Conservation (phyloP, 2,797 vertebrate species). For the Spinus pinus region DNA sequence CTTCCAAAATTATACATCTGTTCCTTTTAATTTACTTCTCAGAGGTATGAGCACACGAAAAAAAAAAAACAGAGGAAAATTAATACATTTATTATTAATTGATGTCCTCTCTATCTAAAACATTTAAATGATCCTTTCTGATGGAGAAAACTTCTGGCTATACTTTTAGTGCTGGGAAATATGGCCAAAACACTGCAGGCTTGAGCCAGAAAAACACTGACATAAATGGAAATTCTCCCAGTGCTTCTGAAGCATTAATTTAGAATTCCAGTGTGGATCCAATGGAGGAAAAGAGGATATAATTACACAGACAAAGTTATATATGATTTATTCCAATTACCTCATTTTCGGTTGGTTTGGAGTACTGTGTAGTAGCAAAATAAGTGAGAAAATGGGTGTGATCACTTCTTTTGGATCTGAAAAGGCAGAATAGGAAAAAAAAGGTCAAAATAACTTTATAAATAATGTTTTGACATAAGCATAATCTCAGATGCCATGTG, state of each 20-base stretch:
- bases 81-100: neutral
- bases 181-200: neutral
- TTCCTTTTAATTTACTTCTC: conserved; percentile 22
- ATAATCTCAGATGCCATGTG: neutral
- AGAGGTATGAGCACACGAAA: neutral
- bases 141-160: neutral
- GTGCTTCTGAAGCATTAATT: neutral
- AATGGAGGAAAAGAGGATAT: neutral
- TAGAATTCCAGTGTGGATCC: neutral
- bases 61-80: neutral
- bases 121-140: neutral
- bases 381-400: neutral
- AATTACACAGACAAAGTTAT: neutral
- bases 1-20: conserved; percentile 14
- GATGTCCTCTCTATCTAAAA: neutral
- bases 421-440: neutral
- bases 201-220: neutral
- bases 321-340: neutral
- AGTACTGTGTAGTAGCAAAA: neutral
- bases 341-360: rapidly evolving
- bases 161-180: neutral
- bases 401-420: neutral
- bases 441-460: neutral
- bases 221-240: neutral
- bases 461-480: neutral